Evolutionary conservation across 1,140 invertebrate species (phyloP).

Genomic region (Parasteatoda tepidariorum): DNA sequence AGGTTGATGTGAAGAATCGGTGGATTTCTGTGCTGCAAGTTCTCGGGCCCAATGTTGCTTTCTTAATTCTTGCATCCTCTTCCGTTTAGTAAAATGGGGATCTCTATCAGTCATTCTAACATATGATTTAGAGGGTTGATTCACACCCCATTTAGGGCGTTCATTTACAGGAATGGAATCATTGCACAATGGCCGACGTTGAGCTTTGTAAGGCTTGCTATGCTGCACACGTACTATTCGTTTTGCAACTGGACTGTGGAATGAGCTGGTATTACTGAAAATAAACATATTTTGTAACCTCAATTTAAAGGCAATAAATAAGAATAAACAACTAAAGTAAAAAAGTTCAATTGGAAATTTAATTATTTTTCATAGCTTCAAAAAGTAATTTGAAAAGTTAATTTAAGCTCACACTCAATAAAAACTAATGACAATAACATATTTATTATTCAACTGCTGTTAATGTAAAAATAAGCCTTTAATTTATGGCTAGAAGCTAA

Average conservation of each 20-base stretch:
- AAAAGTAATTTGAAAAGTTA: no score
- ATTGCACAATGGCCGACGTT: neutral
- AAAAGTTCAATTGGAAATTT: no score
- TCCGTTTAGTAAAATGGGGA: slow-evolving; percentile 52
- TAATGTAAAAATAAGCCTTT: no score
- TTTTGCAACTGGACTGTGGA: slow-evolving; percentile 35
- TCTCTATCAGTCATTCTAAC: slow-evolving; percentile 59
- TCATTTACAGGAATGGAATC: neutral
- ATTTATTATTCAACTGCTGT: no score
- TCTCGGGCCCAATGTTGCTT: slow-evolving; percentile 61
- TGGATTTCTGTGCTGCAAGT: slow-evolving; percentile 42
- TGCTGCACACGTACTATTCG: slow-evolving; percentile 46
- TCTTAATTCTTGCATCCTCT: slow-evolving; percentile 60
- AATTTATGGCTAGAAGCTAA: no score
- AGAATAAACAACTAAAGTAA: no score
- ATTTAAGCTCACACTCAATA: no score
- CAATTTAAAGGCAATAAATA: no score
- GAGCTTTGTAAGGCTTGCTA: slow-evolving; percentile 52
- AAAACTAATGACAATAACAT: no score
- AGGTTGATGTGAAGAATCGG: neutral
- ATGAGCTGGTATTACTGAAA: slow-evolving; percentile 46
- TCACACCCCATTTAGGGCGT: slow-evolving; percentile 57
- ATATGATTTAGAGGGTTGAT: slow-evolving; percentile 51
- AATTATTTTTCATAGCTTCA: no score
- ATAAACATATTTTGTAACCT: slow-evolving; percentile 3